Evolutionary conservation across 1,140 invertebrate species (phyloP), one percentile per base, ranked within the genome.

Genomic region (Zaprionus lachaisei): DNA sequence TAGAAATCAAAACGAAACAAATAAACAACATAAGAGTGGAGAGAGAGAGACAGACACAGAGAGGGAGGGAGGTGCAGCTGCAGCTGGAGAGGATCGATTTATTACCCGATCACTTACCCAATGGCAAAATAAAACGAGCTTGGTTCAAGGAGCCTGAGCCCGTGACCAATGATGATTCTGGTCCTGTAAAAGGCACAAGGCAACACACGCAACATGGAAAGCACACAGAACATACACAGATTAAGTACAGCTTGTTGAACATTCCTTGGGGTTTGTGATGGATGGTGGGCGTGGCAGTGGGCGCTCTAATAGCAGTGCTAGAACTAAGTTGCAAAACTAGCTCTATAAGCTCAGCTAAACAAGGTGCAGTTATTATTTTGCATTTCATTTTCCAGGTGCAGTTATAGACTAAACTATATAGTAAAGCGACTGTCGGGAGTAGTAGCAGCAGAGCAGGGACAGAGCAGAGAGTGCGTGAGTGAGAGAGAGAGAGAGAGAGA

Each of bases 41-140:
- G 47, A 61, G 20, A 22, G 38, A 51, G 44, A 31, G 51, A 44
- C 47, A 51, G 47, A 55, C 49, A 63, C 47, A 34, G 51, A n/a
- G 54, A 56, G 60, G n/a, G 54, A n/a, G 37, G 34, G 38, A n/a
- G 11, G 28, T 34, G 54, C 6, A 61, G 67, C 47, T 65, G n/a
- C 7, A 61, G 67, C 31, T 65, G n/a, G 38, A 26, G 37, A 37
- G 47, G 47, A 24, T 22, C 72, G 54, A 56, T 22, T 34, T 14
- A 49, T 11, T 41, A 20, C 70, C 56, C 79, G 66, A 69, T 49
- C 57, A 92, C 91, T 92, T 92, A 92, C 91, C 91, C 80, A 92
- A 63, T 70, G 91, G 91, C 84, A 92, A 55, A 62, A 92, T 92
- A 71, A 92, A 92, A 78, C 91, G 91, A 38, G 91, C 71, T 78